These are phyloP conservation scores for Drosophila differens DNA, from an alignment of 2,888 invertebrate species.

Conservation along the genomic window DNA sequence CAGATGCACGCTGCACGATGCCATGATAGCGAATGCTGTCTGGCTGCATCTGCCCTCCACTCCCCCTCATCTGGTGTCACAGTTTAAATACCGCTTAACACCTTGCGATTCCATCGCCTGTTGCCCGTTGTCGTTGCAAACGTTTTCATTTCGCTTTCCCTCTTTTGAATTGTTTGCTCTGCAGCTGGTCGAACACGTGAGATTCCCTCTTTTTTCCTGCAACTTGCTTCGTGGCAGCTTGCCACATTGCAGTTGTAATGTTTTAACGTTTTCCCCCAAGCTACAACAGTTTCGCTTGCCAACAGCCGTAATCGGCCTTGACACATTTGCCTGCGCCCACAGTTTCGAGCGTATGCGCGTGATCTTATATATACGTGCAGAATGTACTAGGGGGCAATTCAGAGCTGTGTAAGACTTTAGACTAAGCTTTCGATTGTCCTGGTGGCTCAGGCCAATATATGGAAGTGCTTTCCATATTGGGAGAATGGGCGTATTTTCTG, in stretches of 20 bases:
- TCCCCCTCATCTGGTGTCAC: neutral
- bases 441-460: conserved; percentile 13
- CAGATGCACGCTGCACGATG: neutral
- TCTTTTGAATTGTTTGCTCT: neutral
- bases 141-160: neutral
- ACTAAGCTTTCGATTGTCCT: neutral
- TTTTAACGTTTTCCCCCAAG: neutral
- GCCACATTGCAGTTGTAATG: neutral
- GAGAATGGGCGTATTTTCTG: neutral
- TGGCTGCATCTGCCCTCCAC: neutral
- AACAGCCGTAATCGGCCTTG: conserved; percentile 11
- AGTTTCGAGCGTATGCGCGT: neutral
- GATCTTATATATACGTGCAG: neutral
- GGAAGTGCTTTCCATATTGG: conserved; percentile 8
- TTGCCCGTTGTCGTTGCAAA: conserved; percentile 10
- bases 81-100: conserved; percentile 25
- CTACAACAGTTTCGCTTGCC: neutral
- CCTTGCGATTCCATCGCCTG: conserved; percentile 30
- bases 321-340: conserved; percentile 11
- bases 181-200: conserved; percentile 14
- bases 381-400: neutral
- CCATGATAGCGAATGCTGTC: conserved; percentile 8
- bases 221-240: conserved; percentile 3
- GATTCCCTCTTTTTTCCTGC: neutral
- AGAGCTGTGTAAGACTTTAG: neutral